Evolutionary conservation across 1,140 invertebrate species (phyloP), one percentile per base, ranked within the genome.

Genomic region (Drosophila leontia): DNA sequence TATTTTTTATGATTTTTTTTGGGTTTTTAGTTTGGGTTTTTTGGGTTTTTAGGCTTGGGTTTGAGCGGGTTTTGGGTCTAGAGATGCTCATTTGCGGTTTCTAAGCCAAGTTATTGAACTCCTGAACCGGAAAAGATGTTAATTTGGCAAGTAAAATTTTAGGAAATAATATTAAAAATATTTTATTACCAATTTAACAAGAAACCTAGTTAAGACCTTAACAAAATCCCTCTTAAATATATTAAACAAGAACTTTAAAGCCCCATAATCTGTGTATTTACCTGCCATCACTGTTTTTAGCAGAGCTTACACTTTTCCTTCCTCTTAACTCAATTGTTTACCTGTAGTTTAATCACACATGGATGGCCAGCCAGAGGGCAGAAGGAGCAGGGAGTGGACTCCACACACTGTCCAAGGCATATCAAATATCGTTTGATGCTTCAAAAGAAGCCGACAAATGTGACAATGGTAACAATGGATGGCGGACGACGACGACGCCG

Each of bases 331-430:
- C 78, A 71, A 76, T 71, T 83, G 82, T 85, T 83, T 80, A 80
- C 81, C 82, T 78, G 65, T 78, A 71, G 75, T 78, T 86, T 86
- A 86, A 86, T 88, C 85, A 87, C 84, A 87, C 85, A 87, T 87
- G 83, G 70, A 39, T 86, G 53, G 19, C 19, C 19, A 11, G 53
- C 51, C 17, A 23, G 13, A 55, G 8, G 34, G n/a, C 17, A 37
- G 44, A 47, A 47, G 53, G 37, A 71, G 69, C n/a, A 26, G 23
- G 53, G 50, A 34, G 51, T 42, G 39, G 26, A 57, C 34, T 26
- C 32, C 6, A 23, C 7, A 13, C 56, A 58, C 62, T 45, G 44
- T 51, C 62, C 45, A 32, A 41, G 77, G 67, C 81, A 76, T 85
- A 90, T 90, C 85, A 85, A 90, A 90, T 90, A 86, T 79, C 85